Evolutionary conservation across 1,140 invertebrate genomes (phyloP), one percentile per base, ranked within the genome.

Genomic region (Lycorma delicatula): DNA sequence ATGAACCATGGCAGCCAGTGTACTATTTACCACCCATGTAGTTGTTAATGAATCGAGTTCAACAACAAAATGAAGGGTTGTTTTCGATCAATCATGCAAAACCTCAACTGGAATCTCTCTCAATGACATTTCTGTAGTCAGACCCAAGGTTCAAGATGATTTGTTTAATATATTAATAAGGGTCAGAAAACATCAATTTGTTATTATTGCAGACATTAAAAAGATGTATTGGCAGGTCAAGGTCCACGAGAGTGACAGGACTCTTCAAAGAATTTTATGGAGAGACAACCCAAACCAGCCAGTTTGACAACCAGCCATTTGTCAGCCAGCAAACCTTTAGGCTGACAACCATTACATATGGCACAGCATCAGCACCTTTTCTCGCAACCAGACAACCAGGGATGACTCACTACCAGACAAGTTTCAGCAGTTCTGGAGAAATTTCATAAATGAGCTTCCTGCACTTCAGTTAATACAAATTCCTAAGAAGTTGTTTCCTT

Each of bases 231-330:
- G 38, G 12, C 38, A 41, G 12, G 20, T 41, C 12, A n/a, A 16
- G 5, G n/a, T 63, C 34, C 61, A 49, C 48, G 54, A 48, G 36
- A 51, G 60, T 58, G 50, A 64, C 29, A 44, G 22, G 44, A 58
- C 64, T 59, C 58, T 46, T 25, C 55, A 63, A 49, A 46, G 63
- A 31, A 54, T 41, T 16, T 41, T 41, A 5, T 41, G 38, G 38
- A n/a, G 20, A 16, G 38, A 12, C 3, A 20, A 41, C 38, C 3
- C 12, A 3, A 41, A 41, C 38, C n/a, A 41, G 12, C 3, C 12
- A 41, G 3, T 41, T n/a, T n/a, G n/a, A n/a, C n/a, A n/a, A n/a
- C n/a, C n/a, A n/a, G n/a, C n/a, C n/a, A n/a, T n/a, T n/a, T n/a
- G n/a, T n/a, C n/a, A n/a, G n/a, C n/a, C n/a, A n/a, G 20, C 5